Percentiles rank a stretch among this genome's conserved stretches.
Evolutionary conservation across 2,113 vertebrate genomes (phyloP).

Genomic region (Zosterops lateralis): DNA sequence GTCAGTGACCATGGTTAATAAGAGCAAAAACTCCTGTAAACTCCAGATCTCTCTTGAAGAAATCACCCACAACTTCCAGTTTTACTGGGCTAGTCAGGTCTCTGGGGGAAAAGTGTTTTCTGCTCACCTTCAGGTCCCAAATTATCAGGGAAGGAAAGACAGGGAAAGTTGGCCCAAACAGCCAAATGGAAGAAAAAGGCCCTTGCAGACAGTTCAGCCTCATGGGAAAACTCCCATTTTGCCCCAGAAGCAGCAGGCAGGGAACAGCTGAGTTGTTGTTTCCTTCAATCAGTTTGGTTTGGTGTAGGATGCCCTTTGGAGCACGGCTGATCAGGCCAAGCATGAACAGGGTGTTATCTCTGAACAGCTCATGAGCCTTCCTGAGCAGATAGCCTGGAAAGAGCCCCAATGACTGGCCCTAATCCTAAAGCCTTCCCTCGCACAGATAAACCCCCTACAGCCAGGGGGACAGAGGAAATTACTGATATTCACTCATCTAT

Average conservation of each 20-base stretch:
- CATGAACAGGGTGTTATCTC: conserved; percentile 9
- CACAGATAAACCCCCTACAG: conserved; percentile 39
- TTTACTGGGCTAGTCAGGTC: background rate
- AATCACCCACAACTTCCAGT: background rate
- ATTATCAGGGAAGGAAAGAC: background rate
- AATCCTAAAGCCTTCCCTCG: conserved; percentile 21
- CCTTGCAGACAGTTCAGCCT: background rate
- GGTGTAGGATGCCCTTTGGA: conserved; percentile 18
- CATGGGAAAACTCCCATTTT: background rate
- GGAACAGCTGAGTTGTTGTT: background rate
- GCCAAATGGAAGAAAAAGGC: background rate
- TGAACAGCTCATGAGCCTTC: conserved; percentile 23
- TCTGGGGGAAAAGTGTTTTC: background rate
- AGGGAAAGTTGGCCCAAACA: background rate
- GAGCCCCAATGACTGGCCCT: background rate
- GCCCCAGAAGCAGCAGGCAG: background rate
- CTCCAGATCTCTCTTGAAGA: background rate
- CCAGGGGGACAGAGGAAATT: conserved; percentile 19
- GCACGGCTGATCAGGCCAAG: background rate
- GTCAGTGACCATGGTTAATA: background rate
- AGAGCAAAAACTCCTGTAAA: background rate
- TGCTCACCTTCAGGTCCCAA: background rate
- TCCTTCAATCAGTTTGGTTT: background rate
- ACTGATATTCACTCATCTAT: conserved; percentile 62
- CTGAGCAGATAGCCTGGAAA: conserved; percentile 33